These are phyloP conservation scores for Palaemon carinicauda DNA, from an alignment of 1,140 invertebrate species.

Conservation along the genomic window DNA sequence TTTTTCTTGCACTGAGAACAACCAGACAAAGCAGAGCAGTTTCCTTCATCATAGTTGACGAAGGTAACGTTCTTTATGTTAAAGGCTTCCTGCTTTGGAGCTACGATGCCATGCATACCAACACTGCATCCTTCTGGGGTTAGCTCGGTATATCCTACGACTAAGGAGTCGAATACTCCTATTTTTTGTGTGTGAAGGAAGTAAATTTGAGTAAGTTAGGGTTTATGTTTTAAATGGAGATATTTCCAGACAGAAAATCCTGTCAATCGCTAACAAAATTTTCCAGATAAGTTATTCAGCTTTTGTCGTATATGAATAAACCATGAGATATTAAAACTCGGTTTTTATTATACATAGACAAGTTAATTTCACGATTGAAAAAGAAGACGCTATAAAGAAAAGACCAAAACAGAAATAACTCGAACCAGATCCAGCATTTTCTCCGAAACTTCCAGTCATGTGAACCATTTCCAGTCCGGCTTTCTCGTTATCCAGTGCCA, in stretches of 20 bases:
- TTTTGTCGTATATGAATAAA: too few relatives aligned
- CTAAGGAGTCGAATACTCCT: slow-evolving; percentile 39
- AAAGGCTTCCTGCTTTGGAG: slow-evolving; percentile 45
- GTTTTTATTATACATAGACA: too few relatives aligned
- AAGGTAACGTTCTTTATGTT: slow-evolving; percentile 35
- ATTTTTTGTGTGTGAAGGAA: not conserved
- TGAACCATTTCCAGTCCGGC: slow-evolving; percentile 51
- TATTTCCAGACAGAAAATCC: too few relatives aligned
- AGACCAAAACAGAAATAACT: not conserved
- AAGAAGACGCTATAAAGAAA: too few relatives aligned
- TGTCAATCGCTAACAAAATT: too few relatives aligned
- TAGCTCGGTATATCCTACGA: slow-evolving; percentile 38
- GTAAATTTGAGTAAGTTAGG: too few relatives aligned
- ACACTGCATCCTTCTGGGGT: slow-evolving; percentile 5
- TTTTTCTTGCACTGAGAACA: slow-evolving; percentile 46
- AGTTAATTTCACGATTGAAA: too few relatives aligned
- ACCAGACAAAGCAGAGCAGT: slow-evolving; percentile 28
- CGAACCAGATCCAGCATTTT: slow-evolving; percentile 24
- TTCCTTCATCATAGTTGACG: slow-evolving; percentile 35
- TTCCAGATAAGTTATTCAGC: too few relatives aligned
- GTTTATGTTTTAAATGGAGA: too few relatives aligned
- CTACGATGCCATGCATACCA: slow-evolving; percentile 28
- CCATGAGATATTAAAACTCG: too few relatives aligned
- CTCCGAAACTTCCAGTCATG: slow-evolving; percentile 15
- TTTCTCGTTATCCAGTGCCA: slow-evolving; percentile 38